Base-by-base conservation (phyloP, 2,113 vertebrate species). In the Brachypodius melanocephalos region DNA sequence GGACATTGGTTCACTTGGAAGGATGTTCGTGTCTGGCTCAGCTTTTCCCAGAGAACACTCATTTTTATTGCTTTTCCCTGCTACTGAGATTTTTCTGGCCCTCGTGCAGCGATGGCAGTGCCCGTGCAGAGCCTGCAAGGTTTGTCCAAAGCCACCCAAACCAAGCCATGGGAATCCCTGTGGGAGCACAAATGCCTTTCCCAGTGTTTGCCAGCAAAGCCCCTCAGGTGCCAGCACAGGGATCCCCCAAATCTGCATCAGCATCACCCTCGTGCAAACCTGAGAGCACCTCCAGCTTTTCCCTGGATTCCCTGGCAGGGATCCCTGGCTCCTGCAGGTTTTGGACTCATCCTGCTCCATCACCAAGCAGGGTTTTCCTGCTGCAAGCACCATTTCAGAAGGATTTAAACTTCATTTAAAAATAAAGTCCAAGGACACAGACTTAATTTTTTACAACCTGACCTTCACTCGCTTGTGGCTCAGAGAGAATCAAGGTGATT, bases 61-160 rank as follows among this genome's bases (percentile, higher is more conserved):
- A 3, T 17, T 82, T 83, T 87, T 85, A 91, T 61, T 58, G 79
- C 93, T 68, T 90, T 85, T 85, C 58, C 54, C 66, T 51, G 52
- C 84, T 69, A 6, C 69, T 3, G 25, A 12, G 51, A 28, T 9
- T 81, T 71, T 52, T 29, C 77, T 77, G 76, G 76, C 76, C 62
- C 32, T 55, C 1, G 0, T 0, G 0, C 8, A 32, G 73, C 0
- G 1, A 57, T 34, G 49, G 12, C 3, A 14, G 69, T 15, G 73
- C 46, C 78, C 1, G 14, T 10, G 58, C 38, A 46, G 52, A 45
- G 59, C 3, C 28, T 62, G 38, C 40, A 19, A 38, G 40, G 25
- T 51, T 83, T 46, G 10, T 12, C 31, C 51, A 74, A 61, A 88
- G 28, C 36, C 58, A 78, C 71, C 21, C 77, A 80, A 73, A 46